Evolutionary conservation across 2,888 invertebrate species (phyloP), one percentile per base, ranked within the genome.

Genomic region (Ennomos fuscantarius): DNA sequence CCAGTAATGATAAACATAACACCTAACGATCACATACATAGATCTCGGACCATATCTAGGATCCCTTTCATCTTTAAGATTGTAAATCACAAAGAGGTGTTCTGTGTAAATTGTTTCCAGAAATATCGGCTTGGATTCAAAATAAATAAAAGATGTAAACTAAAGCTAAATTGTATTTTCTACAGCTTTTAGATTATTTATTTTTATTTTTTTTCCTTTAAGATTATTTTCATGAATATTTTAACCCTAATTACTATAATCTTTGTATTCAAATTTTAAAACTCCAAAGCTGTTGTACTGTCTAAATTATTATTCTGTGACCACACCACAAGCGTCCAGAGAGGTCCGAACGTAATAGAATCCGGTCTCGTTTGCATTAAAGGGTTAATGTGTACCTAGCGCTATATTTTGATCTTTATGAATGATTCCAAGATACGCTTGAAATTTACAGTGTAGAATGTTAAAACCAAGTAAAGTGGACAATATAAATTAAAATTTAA

Each of bases 341-440:
- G 69, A 34, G 73, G 66, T 68, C 73, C 62, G 32, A 57, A 60
- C 69, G 69, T 79, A 79, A 79, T 79, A 77, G 77, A 76, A 79
- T 74, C 71, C 71, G 69, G 68, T 24, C 66, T 69, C 62, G 49
- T 58, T 66, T 64, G 72, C 70, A 76, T 78, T 76, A 74, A 73
- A 74, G 75, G 78, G 74, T 73, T 77, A 73, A 65, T 74, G 70
- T 69, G 56, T 66, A 62, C 60, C 62, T 58, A 55, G 64, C 64
- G 54, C 54, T 55, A 55, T 63, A 61, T 65, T 61, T 34, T 57
- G 60, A 62, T 59, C 61, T 65, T 60, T 57, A 55, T 55, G 39
- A 46, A 57, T 51, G 51, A 59, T 63, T 47, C 39, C 11, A 10
- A 33, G 6, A 15, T 36, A 60, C 56, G 32, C 37, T 55, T 62